Base-by-base conservation (phyloP, 2,797 vertebrate genomes). In the Pitangus sulphuratus region DNA sequence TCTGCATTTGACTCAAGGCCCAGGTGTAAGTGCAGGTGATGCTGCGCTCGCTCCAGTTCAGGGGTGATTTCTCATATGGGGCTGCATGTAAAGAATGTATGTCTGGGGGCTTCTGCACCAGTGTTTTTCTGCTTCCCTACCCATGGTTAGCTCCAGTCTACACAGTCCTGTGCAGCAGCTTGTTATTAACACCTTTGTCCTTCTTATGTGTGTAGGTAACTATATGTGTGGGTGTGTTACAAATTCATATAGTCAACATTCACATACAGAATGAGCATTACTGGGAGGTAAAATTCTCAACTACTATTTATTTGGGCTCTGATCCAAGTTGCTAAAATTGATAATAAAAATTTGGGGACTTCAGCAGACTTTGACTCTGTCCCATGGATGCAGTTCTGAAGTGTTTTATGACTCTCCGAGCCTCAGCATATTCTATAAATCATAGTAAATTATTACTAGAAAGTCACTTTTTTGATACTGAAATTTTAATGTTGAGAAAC, bases 21-120 rank as follows among this genome's bases (percentile, higher is more conserved):
- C 26, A 22, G 74, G 16, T 70, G 51, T 40, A 11, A 1, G 1
- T n/a, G 48, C 75, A 58, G 62, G 33, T n/a, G 61, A 37, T 60
- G 40, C 77, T 45, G 37, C 42, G 2, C 64, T 66, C 1, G 2
- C 65, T 50, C 28, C 50, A 1, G 28, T n/a, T 24, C 40, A 8
- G 61, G 69, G 28, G 4, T 0, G 0, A 18, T 66, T 84, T 60
- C 48, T 87, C 3, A 1, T 0, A 0, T 70, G 51, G 28, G 58
- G 25, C 51, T 93, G 86, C 86, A 35, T 6, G 26, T 19, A 5
- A 10, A n/a, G 4, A 22, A 24, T 21, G 2, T 62, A 5, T 33
- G 37, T 57, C 70, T 80, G 37, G 33, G 15, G 78, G 8, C 35
- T 76, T 75, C 57, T 71, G 25, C 11, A 3, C 39, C 33, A 17